Percentiles rank a stretch among this genome's conserved stretches.
Evolutionary conservation across 2,888 invertebrate species (phyloP).

Genomic region (Leptinotarsa haldemani): DNA sequence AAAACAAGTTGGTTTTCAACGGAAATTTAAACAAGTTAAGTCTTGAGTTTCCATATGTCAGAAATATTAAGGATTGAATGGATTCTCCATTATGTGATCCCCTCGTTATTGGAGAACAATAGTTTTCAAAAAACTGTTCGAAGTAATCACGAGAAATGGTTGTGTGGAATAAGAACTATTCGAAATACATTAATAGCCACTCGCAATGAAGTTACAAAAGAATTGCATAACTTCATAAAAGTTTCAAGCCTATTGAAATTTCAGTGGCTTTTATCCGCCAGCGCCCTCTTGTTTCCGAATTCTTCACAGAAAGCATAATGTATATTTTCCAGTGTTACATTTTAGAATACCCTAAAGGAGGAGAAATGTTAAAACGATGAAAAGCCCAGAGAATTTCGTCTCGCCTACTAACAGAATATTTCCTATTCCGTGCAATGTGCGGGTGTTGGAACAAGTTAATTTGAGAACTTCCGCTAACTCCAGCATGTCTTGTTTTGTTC

Average conservation of each 20-base stretch:
- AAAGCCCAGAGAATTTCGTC: slow-evolving; percentile 3
- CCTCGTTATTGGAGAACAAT: too few relatives aligned
- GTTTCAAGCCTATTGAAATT: not conserved
- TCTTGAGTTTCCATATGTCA: too few relatives aligned
- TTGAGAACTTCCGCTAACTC: slow-evolving; percentile 22
- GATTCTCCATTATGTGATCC: too few relatives aligned
- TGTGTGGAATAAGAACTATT: too few relatives aligned
- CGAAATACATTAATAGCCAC: too few relatives aligned
- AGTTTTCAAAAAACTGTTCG: too few relatives aligned
- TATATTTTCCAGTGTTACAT: slow-evolving; percentile 3
- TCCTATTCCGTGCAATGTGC: slow-evolving; percentile 21
- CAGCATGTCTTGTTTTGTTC: slow-evolving; percentile 14
- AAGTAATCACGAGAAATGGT: too few relatives aligned
- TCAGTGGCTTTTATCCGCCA: not conserved
- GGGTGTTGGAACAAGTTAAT: slow-evolving; percentile 22
- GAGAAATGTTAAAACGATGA: slow-evolving; percentile 14
- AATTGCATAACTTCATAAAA: not conserved
- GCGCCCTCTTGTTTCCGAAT: not conserved
- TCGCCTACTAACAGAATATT: slow-evolving; percentile 11
- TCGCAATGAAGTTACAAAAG: not conserved
- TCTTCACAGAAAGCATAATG: not conserved
- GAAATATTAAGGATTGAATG: too few relatives aligned
- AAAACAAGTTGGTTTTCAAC: too few relatives aligned
- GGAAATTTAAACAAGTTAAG: too few relatives aligned
- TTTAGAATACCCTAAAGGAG: not conserved